Conservation (phyloP, 2,888 invertebrate species). For the Furcula furcula region DNA sequence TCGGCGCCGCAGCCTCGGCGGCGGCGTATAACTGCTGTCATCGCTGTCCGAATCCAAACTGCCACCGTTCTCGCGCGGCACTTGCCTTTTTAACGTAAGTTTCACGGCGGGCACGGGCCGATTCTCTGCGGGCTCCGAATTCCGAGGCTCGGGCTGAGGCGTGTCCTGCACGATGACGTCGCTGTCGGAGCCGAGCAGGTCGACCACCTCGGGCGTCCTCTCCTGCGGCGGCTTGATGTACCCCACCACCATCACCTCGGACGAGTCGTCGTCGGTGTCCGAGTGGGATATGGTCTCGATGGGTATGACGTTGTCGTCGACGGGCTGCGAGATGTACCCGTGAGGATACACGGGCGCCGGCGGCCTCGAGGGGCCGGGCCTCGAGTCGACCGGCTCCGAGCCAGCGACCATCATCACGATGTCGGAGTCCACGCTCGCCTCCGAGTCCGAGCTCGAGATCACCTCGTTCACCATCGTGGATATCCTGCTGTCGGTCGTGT, state of each 20-base stretch:
- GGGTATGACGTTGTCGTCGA: conserved; percentile 50
- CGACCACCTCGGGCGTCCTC: conserved; percentile 85
- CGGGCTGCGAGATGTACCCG: conserved; percentile 45
- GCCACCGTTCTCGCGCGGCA: too few relatives aligned
- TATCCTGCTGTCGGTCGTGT: conserved; percentile 80
- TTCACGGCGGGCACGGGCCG: conserved; percentile 34
- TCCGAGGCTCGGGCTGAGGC: conserved; percentile 29
- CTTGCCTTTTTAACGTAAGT: conserved; percentile 46
- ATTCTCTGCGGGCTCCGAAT: conserved; percentile 12
- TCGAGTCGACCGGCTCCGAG: conserved; percentile 25
- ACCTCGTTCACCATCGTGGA: conserved; percentile 82
- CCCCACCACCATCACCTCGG: conserved; percentile 83
- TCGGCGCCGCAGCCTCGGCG: conserved; percentile 27
- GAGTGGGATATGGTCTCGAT: conserved; percentile 75
- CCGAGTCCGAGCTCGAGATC: conserved; percentile 54
- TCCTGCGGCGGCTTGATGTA: conserved; percentile 85
- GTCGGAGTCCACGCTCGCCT: conserved; percentile 35
- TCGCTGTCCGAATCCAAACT: conserved; percentile 41
- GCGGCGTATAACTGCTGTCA: conserved; percentile 37
- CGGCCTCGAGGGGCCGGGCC: conserved; percentile 28
- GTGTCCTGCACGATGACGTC: conserved; percentile 66
- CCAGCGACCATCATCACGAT: conserved; percentile 35
- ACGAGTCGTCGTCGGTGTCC: conserved; percentile 72
- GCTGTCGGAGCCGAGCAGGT: conserved; percentile 81
- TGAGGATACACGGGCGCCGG: conserved; percentile 50